Evolutionary conservation across 2,888 invertebrate species (phyloP), one percentile per base, ranked within the genome.

Genomic region (Mesopsocus fuscifrons): DNA sequence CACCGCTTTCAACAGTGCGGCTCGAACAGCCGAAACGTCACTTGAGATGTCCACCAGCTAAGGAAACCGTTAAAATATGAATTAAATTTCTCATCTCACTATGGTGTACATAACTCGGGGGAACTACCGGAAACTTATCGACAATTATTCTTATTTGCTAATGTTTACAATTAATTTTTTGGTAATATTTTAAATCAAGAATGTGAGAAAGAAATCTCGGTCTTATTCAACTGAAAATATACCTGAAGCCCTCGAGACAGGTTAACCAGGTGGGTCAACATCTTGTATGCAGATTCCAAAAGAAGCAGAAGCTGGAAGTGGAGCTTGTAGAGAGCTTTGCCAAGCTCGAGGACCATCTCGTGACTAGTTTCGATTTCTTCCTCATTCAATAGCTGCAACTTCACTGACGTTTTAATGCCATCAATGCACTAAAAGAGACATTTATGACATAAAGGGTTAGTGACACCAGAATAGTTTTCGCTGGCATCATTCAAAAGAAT

Each of bases 231-330:
- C n/a, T n/a, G n/a, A n/a, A n/a, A n/a, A n/a, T 11, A 26, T 26
- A 26, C 26, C 26, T 26, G 26, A 11, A 26, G 26, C 11, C 26
- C 26, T 9, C 26, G 26, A 11, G 11, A 26, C 11, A 26, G 26
- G 43, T 65, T 63, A 42, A 67, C 68, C 31, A 78, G 62, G 38
- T 77, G 76, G 1, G 73, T 68, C 31, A 81, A 69, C 72, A 85
- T 81, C 60, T 84, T 85, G 59, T 82, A 82, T 51, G 82, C 80
- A 6, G 84, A 78, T 60, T 95, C 94, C 44, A 89, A 74, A 18
- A 97, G 66, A 44, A 94, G 65, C 32, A 94, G 65, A 44, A 95
- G 66, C 59, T 97, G 95, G 60, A 95, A 94, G 60, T 85, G 80
- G 11, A 95, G 68, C 59, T 91, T 89, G 62, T 92, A 94, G 17